Evolutionary conservation across 2,113 vertebrate genomes (phyloP).

Genomic region (Chitala chitala): DNA sequence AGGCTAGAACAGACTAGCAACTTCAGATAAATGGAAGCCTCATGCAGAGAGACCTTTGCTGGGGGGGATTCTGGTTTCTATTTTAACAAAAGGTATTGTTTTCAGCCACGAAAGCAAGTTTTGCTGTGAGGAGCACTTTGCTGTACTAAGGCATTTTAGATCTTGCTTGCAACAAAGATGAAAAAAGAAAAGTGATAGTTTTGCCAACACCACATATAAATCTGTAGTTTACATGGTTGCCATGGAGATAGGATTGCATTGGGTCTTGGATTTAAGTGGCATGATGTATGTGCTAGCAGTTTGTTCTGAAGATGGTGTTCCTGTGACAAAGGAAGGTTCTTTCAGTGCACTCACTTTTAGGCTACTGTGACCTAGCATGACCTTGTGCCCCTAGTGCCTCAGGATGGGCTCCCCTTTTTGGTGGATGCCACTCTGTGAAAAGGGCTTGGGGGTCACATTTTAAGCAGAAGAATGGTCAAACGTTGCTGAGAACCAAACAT

Average conservation of each 20-base stretch:
- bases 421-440: too few relatives aligned
- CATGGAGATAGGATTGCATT: conserved; percentile 29
- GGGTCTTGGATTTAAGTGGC: background rate
- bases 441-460: too few relatives aligned
- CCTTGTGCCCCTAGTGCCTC: background rate
- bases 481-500: too few relatives aligned
- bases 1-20: background rate
- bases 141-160: background rate
- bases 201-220: background rate
- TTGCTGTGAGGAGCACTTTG: background rate
- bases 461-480: too few relatives aligned
- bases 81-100: conserved; percentile 8
- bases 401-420: too few relatives aligned
- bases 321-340: too few relatives aligned
- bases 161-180: background rate
- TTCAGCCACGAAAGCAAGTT: background rate
- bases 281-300: background rate
- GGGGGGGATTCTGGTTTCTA: conserved; percentile 16
- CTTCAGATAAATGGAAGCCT: background rate
- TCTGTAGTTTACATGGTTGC: conserved; percentile 8
- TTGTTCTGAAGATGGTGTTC: too few relatives aligned
- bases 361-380: too few relatives aligned
- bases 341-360: too few relatives aligned
- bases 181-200: background rate
- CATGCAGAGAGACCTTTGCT: background rate